Conservation (phyloP, 2,113 vertebrate species). For the Heterotis niloticus region DNA sequence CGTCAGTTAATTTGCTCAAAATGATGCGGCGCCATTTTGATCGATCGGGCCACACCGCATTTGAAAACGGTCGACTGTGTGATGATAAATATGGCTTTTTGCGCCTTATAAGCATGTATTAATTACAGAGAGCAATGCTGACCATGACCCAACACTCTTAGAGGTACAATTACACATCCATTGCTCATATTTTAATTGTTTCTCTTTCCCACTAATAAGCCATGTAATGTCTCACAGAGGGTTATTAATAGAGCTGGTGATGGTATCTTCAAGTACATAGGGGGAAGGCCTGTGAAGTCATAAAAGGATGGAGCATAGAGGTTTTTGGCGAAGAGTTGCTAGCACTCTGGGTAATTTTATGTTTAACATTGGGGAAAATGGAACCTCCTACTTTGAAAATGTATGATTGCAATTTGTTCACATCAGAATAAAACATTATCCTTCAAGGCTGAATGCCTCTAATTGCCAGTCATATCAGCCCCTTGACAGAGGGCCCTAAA, state of each 20-base stretch:
- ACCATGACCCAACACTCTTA: conserved; percentile 30
- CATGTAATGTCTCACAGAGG: conserved; percentile 6
- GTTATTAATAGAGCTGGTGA: background rate
- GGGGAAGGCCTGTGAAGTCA: background rate
- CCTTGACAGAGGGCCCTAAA: conserved; percentile 68
- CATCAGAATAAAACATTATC: conserved; percentile 65
- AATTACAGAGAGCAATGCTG: conserved; percentile 17
- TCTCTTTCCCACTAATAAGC: conserved; percentile 18
- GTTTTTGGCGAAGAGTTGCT: background rate
- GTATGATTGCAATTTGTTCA: conserved; percentile 51
- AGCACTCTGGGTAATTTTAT: background rate
- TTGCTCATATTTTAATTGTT: background rate
- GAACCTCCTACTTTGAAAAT: conserved; percentile 22
- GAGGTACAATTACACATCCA: conserved; percentile 1
- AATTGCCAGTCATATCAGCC: conserved; percentile 71
- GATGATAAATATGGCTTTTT: conserved; percentile 29
- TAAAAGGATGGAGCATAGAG: background rate
- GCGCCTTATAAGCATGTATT: conserved; percentile 33
- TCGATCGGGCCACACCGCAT: background rate
- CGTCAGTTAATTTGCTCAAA: background rate
- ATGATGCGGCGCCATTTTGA: background rate
- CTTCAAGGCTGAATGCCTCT: conserved; percentile 73
- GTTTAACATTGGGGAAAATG: background rate
- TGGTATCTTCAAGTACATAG: background rate
- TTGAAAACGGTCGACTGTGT: conserved; percentile 17